phyloP scores from a whole-genome alignment of 2,797 vertebrate species.

The Amblyraja radiata region DNA sequence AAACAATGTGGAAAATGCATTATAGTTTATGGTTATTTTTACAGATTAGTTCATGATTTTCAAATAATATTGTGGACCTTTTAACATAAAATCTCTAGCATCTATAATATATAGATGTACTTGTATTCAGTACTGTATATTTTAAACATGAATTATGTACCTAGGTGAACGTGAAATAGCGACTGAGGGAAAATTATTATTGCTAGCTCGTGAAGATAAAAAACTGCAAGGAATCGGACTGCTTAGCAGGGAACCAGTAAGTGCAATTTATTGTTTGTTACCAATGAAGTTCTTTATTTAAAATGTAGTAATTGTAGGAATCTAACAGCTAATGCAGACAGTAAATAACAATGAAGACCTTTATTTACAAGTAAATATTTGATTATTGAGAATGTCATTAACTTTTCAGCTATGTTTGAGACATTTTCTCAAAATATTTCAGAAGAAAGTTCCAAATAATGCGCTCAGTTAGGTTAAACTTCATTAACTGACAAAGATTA shows the following conservation, averaged over 20 bases:
- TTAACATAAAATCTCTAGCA: too few species aligned
- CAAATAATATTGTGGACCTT: background rate
- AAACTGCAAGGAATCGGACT: slow-evolving; percentile 62
- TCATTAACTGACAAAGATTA: background rate
- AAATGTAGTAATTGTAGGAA: background rate
- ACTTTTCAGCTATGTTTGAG: background rate
- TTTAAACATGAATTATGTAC: background rate
- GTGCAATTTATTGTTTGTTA: slow-evolving; percentile 38
- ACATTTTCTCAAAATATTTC: background rate
- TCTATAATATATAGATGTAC: background rate
- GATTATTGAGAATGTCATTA: background rate
- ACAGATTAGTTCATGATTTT: background rate
- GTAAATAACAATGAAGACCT: background rate
- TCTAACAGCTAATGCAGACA: background rate
- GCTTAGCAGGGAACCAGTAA: slow-evolving; percentile 62
- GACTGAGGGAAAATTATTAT: slow-evolving; percentile 62
- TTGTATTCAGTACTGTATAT: background rate
- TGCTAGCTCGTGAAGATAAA: slow-evolving; percentile 63
- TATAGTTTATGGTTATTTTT: background rate
- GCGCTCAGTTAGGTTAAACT: background rate
- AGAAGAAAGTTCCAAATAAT: background rate
- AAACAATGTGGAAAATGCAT: background rate
- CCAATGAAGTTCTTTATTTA: too few species aligned
- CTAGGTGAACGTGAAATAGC: slow-evolving; percentile 64
- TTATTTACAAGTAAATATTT: background rate